Evolutionary conservation across 2,113 vertebrate species (phyloP), one percentile per base, ranked within the genome.

Genomic region (Platanista minor): DNA sequence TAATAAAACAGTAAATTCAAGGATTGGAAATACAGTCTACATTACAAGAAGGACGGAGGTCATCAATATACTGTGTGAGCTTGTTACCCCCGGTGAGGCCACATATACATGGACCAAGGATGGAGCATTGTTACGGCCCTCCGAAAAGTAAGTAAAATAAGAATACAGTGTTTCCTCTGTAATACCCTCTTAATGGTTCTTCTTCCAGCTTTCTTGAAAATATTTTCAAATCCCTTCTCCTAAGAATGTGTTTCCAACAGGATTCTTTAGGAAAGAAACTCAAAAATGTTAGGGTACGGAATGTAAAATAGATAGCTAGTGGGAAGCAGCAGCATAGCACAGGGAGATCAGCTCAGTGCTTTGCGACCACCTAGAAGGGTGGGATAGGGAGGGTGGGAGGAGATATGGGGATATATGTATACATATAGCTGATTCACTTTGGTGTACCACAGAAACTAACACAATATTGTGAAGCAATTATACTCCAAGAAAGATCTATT

Each of bases 61-160:
- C 85, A 96, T 99, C 91, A 98, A 97, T 80, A 97, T 99, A 2
- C 92, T 98, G 14, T 99, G 99, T 98, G 94, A 98, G 83, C 98
- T 98, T 10, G 74, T 96, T 33, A 98, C 98, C 59, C 88, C 91
- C 41, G 95, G 98, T 13, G 98, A 98, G 84, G 98, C 98, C 86
- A 98, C 97, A 21, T 98, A 99, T 8, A 98, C 98, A 31, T 99
- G 99, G 99, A 99, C 98, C 94, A 99, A 99, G 98, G 98, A 99
- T 91, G 99, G 99, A 3, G 81, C 93, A 5, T 90, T 90, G 25
- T 86, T 99, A 72, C 98, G 98, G 67, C 96, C 96, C 17, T 99
- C 98, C 78, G 97, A 97, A 17, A 99, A 98, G 99, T 99, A 98
- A 98, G 99, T 98, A 57, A 86, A 97, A 62, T 62, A 1, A 74